Evolutionary conservation across 2,888 invertebrate genomes (phyloP).

Genomic region (Eristalis pertinax): DNA sequence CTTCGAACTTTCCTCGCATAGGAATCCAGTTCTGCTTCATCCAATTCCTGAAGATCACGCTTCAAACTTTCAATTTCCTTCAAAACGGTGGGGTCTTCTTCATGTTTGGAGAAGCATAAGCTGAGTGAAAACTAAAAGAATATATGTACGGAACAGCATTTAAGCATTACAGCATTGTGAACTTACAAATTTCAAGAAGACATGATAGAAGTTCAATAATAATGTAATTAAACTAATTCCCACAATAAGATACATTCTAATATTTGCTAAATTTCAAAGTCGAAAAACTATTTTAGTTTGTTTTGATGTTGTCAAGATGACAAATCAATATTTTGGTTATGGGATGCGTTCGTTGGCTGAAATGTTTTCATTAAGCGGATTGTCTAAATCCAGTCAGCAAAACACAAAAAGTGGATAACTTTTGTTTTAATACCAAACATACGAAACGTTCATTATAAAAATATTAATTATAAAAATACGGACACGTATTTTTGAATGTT

Average conservation of each 20-base stretch:
- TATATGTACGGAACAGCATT: neutral
- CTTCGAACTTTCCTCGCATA: constrained; percentile 76
- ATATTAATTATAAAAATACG: too few species aligned
- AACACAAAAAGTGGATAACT: neutral
- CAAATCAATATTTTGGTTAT: neutral
- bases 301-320: neutral
- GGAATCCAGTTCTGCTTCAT: constrained; percentile 74
- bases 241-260: constrained; percentile 74
- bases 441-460: too few species aligned
- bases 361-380: too few species aligned
- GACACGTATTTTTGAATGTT: too few species aligned
- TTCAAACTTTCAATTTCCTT: constrained; percentile 26
- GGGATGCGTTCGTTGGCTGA: neutral
- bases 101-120: constrained; percentile 26
- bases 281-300: neutral
- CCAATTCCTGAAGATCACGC: constrained; percentile 19
- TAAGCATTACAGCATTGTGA: neutral
- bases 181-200: constrained; percentile 75
- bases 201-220: constrained; percentile 73
- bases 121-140: constrained; percentile 40
- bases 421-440: neutral
- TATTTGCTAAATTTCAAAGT: neutral
- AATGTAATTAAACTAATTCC: constrained; percentile 74
- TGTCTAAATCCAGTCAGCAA: too few species aligned
- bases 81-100: constrained; percentile 6